Conservation (phyloP, 2,113 vertebrate species). For the Serranochromis macrocephalus region DNA sequence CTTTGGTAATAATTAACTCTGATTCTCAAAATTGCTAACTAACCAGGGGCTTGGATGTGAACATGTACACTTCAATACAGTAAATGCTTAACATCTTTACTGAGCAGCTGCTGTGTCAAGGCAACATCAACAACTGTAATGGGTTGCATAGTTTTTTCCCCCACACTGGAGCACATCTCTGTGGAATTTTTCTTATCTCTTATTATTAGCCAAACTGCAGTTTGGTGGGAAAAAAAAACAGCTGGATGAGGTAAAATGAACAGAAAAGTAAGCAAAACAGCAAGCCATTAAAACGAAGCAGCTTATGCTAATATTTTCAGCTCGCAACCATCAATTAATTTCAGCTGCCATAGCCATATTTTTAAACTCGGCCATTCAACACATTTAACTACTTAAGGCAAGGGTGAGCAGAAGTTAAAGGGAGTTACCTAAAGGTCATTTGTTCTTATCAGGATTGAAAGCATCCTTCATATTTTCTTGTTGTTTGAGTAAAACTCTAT, state of each 20-base stretch:
- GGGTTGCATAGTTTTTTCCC: background rate
- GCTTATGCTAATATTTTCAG: background rate
- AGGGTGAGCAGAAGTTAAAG: accelerated
- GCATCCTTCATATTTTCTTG: background rate
- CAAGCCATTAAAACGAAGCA: background rate
- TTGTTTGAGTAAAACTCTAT: background rate
- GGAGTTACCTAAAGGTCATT: background rate
- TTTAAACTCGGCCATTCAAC: background rate
- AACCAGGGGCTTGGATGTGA: background rate
- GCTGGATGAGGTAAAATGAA: background rate
- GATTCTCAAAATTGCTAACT: background rate
- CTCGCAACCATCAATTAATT: background rate
- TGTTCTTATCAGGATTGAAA: background rate
- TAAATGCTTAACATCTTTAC: background rate
- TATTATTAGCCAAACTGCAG: background rate
- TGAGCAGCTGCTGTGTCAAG: background rate
- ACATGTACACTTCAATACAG: background rate
- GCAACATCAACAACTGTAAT: background rate
- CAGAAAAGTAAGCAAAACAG: background rate
- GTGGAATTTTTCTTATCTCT: background rate
- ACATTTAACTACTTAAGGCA: background rate
- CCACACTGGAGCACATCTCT: background rate
- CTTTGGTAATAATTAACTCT: background rate
- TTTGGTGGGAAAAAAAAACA: accelerated
- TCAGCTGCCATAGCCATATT: background rate